Evolutionary conservation across 2,113 vertebrate genomes (phyloP).

Genomic region (Protobothrops flavoviridis): DNA sequence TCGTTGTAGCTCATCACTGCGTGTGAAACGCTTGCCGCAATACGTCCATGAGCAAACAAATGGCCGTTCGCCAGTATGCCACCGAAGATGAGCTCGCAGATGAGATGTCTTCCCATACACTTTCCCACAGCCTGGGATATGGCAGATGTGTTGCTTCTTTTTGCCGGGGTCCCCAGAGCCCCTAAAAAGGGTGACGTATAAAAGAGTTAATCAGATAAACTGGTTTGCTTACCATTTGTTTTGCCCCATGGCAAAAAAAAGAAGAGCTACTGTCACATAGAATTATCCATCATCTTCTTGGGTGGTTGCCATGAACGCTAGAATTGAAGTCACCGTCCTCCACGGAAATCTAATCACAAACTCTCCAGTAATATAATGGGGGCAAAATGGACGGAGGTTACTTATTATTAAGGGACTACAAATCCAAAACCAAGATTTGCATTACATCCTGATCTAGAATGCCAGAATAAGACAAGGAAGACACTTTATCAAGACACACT

Average conservation of each 20-base stretch:
- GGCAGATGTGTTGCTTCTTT: constrained; percentile 97
- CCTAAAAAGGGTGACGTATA: constrained; percentile 35
- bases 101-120: constrained; percentile 96
- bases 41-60: constrained; percentile 91
- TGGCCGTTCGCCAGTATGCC: constrained; percentile 95
- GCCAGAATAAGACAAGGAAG: background rate
- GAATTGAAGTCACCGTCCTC: background rate
- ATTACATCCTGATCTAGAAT: background rate
- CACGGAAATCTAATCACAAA: background rate
- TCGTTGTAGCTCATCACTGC: constrained; percentile 92
- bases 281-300: background rate
- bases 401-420: background rate
- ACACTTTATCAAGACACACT: background rate
- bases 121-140: constrained; percentile 90
- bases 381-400: background rate
- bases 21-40: constrained; percentile 96
- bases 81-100: constrained; percentile 90
- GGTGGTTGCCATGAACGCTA: background rate
- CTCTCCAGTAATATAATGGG: background rate
- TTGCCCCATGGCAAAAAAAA: background rate
- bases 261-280: too few relatives aligned
- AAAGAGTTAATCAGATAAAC: background rate
- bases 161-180: constrained; percentile 85
- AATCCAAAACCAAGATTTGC: background rate
- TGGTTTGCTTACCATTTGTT: background rate